phyloP scores from a whole-genome alignment of 2,888 invertebrate species.

The Cephus sareptanus region DNA sequence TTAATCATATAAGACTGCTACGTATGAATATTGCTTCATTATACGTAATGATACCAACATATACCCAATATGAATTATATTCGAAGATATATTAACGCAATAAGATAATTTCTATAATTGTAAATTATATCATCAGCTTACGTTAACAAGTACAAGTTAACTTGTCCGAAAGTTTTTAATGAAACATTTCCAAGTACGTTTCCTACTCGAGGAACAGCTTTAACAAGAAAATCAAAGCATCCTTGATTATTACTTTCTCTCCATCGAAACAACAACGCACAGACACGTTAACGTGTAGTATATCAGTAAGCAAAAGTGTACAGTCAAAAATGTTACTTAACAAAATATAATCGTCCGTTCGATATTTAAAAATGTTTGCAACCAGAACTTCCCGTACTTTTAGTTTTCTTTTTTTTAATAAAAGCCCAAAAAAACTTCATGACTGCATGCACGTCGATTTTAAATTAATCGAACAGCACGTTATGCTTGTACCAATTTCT shows the following conservation, averaged over 20 bases:
- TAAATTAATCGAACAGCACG: not conserved
- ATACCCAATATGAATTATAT: not conserved
- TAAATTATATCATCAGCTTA: not conserved
- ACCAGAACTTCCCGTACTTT: no score
- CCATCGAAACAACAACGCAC: no score
- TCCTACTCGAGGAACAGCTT: not conserved
- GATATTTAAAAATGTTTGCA: not conserved
- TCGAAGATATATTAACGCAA: not conserved
- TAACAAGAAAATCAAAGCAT: not conserved
- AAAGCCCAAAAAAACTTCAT: not conserved
- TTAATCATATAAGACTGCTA: not conserved
- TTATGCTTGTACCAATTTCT: not conserved
- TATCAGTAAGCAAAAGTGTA: no score
- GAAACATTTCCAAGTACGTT: not conserved
- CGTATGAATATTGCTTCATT: not conserved
- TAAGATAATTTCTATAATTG: not conserved
- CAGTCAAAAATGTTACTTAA: no score
- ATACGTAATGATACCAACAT: not conserved
- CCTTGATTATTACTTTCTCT: not conserved
- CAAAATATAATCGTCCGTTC: no score
- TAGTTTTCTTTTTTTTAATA: not conserved
- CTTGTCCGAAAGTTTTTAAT: not conserved
- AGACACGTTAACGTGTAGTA: no score
- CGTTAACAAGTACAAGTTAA: not conserved
- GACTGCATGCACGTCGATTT: not conserved